Evolutionary conservation across 2,797 vertebrate species (phyloP).

Genomic region (Toxotes lorentzi): DNA sequence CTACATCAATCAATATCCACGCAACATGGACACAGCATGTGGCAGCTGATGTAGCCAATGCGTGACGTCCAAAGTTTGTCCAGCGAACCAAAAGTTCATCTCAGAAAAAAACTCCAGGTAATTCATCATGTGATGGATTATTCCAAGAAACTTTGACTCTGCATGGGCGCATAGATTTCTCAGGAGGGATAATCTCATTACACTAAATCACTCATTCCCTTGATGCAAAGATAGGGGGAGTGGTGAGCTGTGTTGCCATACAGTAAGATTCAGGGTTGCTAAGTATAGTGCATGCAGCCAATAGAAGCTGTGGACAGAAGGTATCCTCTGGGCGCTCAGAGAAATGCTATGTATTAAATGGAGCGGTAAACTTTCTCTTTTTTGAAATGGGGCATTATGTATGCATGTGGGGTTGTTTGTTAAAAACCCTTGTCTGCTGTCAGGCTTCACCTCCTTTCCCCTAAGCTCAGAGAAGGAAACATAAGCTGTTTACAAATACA

Average conservation of each 20-base stretch:
- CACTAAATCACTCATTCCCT: conserved; percentile 71
- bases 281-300: conserved; percentile 66
- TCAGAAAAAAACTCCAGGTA: conserved; percentile 49
- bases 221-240: conserved; percentile 61
- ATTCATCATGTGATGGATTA: conserved; percentile 77
- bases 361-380: conserved; percentile 69
- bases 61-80: conserved; percentile 64
- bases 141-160: conserved; percentile 66
- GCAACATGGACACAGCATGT: conserved; percentile 66
- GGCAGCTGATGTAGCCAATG: conserved; percentile 66
- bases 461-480: conserved; percentile 78
- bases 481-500: conserved; percentile 87
- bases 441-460: conserved; percentile 78
- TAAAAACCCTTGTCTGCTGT: conserved; percentile 82
- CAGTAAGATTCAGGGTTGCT: conserved; percentile 56
- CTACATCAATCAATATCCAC: conserved; percentile 78
- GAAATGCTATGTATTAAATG: conserved; percentile 76
- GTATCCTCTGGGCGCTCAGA: conserved; percentile 67
- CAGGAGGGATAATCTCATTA: conserved; percentile 69
- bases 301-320: conserved; percentile 71
- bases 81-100: conserved; percentile 68
- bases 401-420: conserved; percentile 83
- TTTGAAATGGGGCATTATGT: conserved; percentile 79
- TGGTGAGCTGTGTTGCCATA: conserved; percentile 58
- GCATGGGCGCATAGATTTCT: conserved; percentile 63